Base-by-base conservation (phyloP, 2,797 vertebrate species). In the Brachyalestes nurse region DNA sequence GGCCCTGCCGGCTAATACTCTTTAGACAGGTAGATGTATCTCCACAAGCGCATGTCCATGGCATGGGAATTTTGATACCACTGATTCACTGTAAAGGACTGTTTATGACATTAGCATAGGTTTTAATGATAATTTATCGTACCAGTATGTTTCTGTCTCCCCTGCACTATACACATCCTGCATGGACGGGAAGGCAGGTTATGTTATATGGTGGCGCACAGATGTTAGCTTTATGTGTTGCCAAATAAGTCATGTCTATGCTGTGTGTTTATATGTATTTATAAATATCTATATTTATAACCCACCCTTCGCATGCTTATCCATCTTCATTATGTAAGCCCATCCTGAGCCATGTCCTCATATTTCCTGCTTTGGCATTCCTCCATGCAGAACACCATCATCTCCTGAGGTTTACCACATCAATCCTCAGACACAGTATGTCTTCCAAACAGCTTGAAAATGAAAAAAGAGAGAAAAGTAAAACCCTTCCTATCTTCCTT, bases 381-480 rank as follows among this genome's bases (percentile, higher is more conserved):
- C 60, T 71, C 60, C 73, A 62, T 66, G 75, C 61, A 40, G 53
- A 62, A 65, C 62, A 60, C 40, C 73, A 69, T 67, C 57, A 77
- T 77, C 76, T 73, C 81, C 61, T 64, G 73, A 75, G 83, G 21
- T 72, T 75, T 73, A 58, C 58, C 53, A 78, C 72, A 71, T 81
- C 78, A 71, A 64, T 77, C 67, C 65, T 21, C 49, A 62, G 25
- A 28, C 40, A 42, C 28, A 21, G 51, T 7, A 25, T 10, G 4
- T 9, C 14, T 53, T 77, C 60, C 8, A 23, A 19, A 6, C 70
- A n/a, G 9, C 38, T 67, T 17, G 19, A 65, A 60, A 60, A 34
- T 2, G 34, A 34, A 34, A 34, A 34, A 34, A 34, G 4, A 34
- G 34, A 34, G 34, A 34, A 34, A 34, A 34, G 34, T 34, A 34